A percentile compares a stretch with the other conserved stretches of the same genome.
Conservation (phyloP, 2,113 vertebrate genomes). For the Cygnus buccinator region DNA sequence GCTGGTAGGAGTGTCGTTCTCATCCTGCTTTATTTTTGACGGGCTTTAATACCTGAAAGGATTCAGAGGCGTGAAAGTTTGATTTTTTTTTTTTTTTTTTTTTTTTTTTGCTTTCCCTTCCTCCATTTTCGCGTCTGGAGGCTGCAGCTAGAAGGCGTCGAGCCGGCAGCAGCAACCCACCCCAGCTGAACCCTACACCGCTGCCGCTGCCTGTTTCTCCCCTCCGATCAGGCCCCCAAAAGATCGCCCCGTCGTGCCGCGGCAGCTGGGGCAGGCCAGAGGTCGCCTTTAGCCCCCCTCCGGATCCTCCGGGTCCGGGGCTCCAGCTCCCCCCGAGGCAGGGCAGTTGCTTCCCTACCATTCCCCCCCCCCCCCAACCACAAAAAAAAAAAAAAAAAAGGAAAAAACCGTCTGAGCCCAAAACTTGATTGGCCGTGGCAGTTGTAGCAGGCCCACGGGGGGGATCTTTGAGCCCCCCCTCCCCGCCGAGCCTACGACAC, state of each 20-base stretch:
- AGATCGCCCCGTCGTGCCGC: not conserved
- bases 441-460: too few relatives aligned
- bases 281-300: not conserved
- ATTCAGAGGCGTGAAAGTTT: slow-evolving; percentile 5
- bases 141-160: slow-evolving; percentile 15
- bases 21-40: not conserved
- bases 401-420: not conserved
- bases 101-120: not conserved
- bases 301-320: not conserved
- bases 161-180: not conserved
- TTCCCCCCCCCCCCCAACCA: not conserved
- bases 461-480: too few relatives aligned
- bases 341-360: not conserved
- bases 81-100: rapidly evolving
- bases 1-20: not conserved
- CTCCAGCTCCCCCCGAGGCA: not conserved
- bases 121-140: not conserved
- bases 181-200: not conserved
- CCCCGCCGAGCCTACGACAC: too few relatives aligned
- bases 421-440: not conserved
- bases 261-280: not conserved
- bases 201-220: not conserved
- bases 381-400: not conserved
- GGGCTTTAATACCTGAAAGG: not conserved
- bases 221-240: not conserved